These are phyloP conservation scores for Oeneis ivallda DNA, from an alignment of 2,888 invertebrate genomes.

Conservation along the genomic window DNA sequence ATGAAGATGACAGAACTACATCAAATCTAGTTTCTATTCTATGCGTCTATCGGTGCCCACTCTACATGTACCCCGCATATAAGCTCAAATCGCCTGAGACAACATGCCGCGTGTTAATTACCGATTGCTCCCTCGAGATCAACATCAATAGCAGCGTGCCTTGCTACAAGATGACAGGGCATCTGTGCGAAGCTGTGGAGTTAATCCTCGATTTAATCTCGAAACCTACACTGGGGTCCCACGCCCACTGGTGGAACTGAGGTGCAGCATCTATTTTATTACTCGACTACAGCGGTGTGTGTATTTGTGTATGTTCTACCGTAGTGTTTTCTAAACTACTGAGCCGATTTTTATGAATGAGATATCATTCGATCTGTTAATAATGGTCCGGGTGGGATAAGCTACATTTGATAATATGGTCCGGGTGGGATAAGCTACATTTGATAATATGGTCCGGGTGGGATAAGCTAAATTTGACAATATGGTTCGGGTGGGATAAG, in stretches of 20 bases:
- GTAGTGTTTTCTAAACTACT: too few relatives aligned
- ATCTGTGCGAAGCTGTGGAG: background rate
- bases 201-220: background rate
- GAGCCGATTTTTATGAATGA: too few relatives aligned
- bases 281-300: too few relatives aligned
- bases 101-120: slow-evolving; percentile 33
- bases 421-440: too few relatives aligned
- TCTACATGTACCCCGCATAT: slow-evolving; percentile 7
- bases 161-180: slow-evolving; percentile 17
- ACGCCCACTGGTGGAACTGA: background rate
- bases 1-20: background rate
- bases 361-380: too few relatives aligned
- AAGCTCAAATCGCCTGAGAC: slow-evolving; percentile 20
- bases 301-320: too few relatives aligned
- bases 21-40: slow-evolving; percentile 6
- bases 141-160: slow-evolving; percentile 25
- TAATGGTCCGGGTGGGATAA: too few relatives aligned
- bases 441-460: too few relatives aligned
- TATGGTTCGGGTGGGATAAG: too few relatives aligned
- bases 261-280: too few relatives aligned
- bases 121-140: slow-evolving; percentile 38
- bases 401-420: too few relatives aligned
- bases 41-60: background rate
- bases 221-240: background rate
- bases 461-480: too few relatives aligned